Percentiles rank a stretch among this genome's conserved stretches.
phyloP scores from a whole-genome alignment of 2,797 vertebrate genomes.

The Smutsia temminckii region DNA sequence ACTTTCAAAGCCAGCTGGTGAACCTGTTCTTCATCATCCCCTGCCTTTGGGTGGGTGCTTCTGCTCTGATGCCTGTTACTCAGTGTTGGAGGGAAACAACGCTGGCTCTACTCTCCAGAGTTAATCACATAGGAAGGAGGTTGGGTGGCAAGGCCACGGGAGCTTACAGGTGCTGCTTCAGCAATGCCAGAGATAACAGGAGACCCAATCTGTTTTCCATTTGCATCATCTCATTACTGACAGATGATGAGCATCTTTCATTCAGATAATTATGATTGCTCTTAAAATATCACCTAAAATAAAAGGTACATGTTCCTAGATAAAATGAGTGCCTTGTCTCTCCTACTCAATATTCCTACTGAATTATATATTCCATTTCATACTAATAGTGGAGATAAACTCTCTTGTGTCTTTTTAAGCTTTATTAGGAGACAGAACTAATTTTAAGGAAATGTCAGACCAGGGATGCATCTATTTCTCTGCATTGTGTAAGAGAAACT shows the following conservation, averaged over 20 bases:
- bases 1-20: neutral
- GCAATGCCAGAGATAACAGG: neutral
- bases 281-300: conserved; percentile 5
- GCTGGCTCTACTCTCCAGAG: neutral
- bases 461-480: conserved; percentile 13
- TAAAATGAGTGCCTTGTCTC: conserved; percentile 5
- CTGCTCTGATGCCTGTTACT: neutral
- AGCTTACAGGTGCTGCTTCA: neutral
- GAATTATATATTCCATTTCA: conserved; percentile 1
- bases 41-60: neutral
- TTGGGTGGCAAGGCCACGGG: neutral
- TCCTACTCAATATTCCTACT: conserved; percentile 13
- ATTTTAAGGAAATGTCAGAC: conserved; percentile 54
- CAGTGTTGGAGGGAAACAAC: neutral
- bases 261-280: neutral
- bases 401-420: neutral
- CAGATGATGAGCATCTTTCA: neutral
- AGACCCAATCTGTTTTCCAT: neutral
- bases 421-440: conserved; percentile 21
- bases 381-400: neutral
- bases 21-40: neutral
- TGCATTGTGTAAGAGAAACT: neutral
- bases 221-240: neutral
- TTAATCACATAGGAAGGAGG: neutral
- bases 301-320: neutral